phyloP scores from a whole-genome alignment of 2,797 vertebrate genomes.

The Leptodactylus fallax region DNA sequence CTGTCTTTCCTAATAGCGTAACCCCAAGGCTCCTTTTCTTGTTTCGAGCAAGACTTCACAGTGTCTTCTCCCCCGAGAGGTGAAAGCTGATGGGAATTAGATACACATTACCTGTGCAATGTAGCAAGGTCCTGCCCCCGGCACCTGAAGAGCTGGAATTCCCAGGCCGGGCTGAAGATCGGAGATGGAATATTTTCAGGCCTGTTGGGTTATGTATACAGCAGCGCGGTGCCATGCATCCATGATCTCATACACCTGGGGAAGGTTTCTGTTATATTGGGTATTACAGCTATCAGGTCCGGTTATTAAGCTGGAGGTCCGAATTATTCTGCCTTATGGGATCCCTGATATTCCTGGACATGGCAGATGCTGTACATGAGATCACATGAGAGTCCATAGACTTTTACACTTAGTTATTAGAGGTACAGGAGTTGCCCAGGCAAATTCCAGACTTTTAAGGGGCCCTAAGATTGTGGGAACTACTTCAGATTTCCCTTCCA shows the following conservation, averaged over 20 bases:
- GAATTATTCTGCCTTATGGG: neutral
- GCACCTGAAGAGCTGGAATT: constrained; percentile 16
- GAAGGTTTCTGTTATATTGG: too few species aligned
- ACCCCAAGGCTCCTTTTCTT: constrained; percentile 48
- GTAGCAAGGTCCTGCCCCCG: constrained; percentile 1
- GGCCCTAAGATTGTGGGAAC: too few species aligned
- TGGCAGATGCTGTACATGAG: too few species aligned
- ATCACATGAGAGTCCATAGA: too few species aligned
- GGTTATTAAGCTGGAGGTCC: neutral
- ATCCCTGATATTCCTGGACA: neutral
- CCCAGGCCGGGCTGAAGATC: neutral
- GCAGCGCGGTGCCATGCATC: neutral
- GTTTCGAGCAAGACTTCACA: constrained; percentile 40
- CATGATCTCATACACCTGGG: neutral
- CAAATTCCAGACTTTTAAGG: too few species aligned
- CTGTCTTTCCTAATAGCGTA: constrained; percentile 44
- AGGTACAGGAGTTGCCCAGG: too few species aligned
- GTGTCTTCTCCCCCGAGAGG: constrained; percentile 15
- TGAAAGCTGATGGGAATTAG: constrained; percentile 17
- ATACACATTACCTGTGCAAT: constrained; percentile 18
- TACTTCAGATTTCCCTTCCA: too few species aligned
- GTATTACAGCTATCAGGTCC: too few species aligned
- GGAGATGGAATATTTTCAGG: neutral
- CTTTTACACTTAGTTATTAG: too few species aligned
- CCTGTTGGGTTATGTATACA: neutral